Conservation (phyloP, 2,797 vertebrate species). For the Oceanodroma leucorhoa region DNA sequence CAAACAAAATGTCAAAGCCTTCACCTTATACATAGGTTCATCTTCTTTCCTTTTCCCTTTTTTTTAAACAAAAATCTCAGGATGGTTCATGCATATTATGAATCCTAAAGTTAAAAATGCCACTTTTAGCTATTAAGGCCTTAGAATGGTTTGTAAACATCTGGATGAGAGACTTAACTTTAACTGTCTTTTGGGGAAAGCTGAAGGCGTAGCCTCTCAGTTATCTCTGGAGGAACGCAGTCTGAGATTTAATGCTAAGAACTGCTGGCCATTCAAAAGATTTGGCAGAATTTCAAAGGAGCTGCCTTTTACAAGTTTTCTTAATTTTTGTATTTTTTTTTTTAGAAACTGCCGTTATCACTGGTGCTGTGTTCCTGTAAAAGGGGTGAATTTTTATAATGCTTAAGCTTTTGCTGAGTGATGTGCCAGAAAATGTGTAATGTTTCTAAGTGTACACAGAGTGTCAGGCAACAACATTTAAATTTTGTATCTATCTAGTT, state of each 20-base stretch:
- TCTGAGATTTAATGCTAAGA: neutral
- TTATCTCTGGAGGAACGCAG: neutral
- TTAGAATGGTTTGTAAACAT: neutral
- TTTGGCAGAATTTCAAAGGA: neutral
- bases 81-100: neutral
- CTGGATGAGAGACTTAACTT: neutral
- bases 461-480: neutral
- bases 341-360: neutral
- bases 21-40: neutral
- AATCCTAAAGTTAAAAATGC: neutral
- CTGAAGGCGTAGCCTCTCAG: neutral
- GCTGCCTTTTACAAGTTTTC: neutral
- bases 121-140: neutral
- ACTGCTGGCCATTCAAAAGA: neutral
- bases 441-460: neutral
- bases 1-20: neutral
- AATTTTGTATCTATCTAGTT: neutral
- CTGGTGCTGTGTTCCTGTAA: neutral
- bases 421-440: neutral
- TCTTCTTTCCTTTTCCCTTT: neutral
- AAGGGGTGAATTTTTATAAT: neutral
- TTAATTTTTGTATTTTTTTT: neutral
- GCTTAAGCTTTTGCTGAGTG: neutral
- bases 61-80: neutral
- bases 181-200: neutral